Evolutionary conservation across 2,888 invertebrate species (phyloP).

Genomic region (Eupithecia subumbrata): DNA sequence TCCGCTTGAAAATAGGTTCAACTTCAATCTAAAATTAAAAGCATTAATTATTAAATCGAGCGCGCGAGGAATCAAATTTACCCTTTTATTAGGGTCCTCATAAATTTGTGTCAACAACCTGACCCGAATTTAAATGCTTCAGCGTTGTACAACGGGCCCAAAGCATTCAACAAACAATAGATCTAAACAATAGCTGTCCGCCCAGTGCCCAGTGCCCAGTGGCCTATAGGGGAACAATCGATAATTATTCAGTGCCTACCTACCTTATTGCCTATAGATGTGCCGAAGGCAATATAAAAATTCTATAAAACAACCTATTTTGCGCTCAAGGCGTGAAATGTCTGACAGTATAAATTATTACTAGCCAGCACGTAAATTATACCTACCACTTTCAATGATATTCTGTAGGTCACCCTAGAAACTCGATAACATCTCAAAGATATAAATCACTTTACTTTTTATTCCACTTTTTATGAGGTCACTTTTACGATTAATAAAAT

Average conservation of each 20-base stretch:
- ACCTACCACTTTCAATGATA: constrained; percentile 10
- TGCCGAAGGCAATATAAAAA: neutral
- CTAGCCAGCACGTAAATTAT: constrained; percentile 2
- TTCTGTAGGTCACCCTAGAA: constrained; percentile 40
- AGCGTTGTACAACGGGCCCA: constrained; percentile 68
- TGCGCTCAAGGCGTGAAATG: neutral
- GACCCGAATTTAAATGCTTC: constrained; percentile 78
- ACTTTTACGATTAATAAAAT: constrained; percentile 63
- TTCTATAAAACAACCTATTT: neutral
- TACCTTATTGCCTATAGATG: neutral
- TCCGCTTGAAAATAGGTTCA: constrained; percentile 3
- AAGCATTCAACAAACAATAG: constrained; percentile 67
- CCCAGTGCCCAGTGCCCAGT: constrained; percentile 45
- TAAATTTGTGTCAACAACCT: constrained; percentile 79
- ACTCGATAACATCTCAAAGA: constrained; percentile 54
- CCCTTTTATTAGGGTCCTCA: constrained; percentile 67
- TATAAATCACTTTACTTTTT: constrained; percentile 61
- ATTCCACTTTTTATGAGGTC: constrained; percentile 57
- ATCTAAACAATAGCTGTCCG: constrained; percentile 65
- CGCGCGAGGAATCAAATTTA: constrained; percentile 57
- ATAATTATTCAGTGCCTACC: neutral
- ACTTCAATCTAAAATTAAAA: constrained; percentile 16
- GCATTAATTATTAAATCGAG: constrained; percentile 35
- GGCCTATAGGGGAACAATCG: constrained; percentile 2
- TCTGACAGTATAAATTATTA: neutral